Conservation (phyloP, 2,797 vertebrate species). For the Trichosurus vulpecula region DNA sequence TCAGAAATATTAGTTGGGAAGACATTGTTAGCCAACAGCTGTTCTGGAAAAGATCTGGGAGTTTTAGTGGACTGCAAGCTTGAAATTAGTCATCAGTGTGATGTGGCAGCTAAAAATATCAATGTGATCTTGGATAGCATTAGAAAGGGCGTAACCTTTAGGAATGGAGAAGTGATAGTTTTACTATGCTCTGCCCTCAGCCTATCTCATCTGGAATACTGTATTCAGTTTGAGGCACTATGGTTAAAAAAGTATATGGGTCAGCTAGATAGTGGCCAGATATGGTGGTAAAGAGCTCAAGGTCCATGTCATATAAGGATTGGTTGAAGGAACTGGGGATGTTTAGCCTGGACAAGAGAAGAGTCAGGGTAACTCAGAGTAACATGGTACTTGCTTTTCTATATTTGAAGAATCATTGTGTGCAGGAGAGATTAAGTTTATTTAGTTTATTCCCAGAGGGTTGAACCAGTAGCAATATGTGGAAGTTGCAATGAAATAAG, state of each 20-base stretch:
- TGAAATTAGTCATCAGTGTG: neutral
- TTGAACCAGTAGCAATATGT: neutral
- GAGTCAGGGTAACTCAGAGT: neutral
- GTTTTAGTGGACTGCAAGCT: neutral
- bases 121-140: neutral
- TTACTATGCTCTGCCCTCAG: neutral
- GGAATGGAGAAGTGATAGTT: neutral
- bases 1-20: neutral
- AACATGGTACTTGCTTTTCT: neutral
- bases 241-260: neutral
- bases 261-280: neutral
- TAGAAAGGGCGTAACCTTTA: neutral
- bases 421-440: neutral
- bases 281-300: neutral
- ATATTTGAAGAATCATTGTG: neutral
- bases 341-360: neutral
- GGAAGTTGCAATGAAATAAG: neutral
- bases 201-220: neutral
- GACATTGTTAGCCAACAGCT: neutral
- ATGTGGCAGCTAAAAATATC: neutral
- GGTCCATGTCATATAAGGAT: neutral
- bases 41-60: neutral
- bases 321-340: neutral
- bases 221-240: neutral
- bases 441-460: neutral